These are phyloP conservation scores for Heterodera filipjevi DNA, from an alignment of 2,888 invertebrate species.

Conservation along the genomic window DNA sequence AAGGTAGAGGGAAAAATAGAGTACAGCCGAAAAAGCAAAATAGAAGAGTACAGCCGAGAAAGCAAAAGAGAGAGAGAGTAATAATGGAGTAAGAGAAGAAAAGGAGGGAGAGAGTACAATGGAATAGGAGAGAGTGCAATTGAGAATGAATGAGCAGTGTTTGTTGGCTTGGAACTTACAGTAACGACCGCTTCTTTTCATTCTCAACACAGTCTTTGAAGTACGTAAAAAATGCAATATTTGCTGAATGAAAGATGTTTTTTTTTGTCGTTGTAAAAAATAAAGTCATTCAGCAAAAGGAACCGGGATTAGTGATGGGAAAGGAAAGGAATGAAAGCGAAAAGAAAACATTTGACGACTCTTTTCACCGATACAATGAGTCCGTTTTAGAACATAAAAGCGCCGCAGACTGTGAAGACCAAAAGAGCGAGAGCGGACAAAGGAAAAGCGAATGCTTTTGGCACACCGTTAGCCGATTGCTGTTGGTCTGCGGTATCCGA, in stretches of 20 bases:
- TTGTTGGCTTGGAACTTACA: no score
- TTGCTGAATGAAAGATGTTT: neutral
- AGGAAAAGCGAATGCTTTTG: neutral
- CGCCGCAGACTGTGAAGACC: conserved; percentile 5
- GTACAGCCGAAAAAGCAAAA: no score
- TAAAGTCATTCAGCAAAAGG: no score
- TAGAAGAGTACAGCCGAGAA: no score
- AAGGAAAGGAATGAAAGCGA: neutral
- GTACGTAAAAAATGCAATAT: neutral
- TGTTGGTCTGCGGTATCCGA: neutral
- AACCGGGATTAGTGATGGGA: neutral
- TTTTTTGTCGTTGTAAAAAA: no score
- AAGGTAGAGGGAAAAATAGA: no score
- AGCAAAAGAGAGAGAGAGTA: neutral
- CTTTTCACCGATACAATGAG: neutral
- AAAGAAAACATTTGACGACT: neutral
- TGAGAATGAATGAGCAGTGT: no score
- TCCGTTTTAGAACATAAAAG: neutral
- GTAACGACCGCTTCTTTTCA: no score
- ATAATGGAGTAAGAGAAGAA: no score
- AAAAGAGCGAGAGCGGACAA: neutral
- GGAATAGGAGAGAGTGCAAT: no score
- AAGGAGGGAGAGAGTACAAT: no score
- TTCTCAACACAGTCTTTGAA: neutral
- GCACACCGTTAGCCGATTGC: conserved; percentile 6